Conservation (phyloP, 2,113 vertebrate genomes). For the Morone chrysops region DNA sequence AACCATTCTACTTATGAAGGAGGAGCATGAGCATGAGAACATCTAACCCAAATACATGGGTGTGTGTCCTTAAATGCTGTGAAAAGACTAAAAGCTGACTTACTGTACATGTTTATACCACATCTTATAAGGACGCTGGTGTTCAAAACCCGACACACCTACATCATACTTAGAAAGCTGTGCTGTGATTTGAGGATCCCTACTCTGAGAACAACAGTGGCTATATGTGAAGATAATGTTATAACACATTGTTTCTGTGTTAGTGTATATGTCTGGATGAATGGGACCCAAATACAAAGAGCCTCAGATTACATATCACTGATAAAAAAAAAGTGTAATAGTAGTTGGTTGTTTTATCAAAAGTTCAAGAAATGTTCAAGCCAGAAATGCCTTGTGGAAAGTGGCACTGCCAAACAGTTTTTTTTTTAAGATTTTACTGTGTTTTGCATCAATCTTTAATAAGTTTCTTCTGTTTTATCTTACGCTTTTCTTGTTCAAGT, state of each 20-base stretch:
- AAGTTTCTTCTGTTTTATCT: constrained; percentile 16
- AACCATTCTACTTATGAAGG: constrained; percentile 90
- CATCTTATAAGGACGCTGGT: constrained; percentile 9
- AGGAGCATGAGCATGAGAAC: constrained; percentile 87
- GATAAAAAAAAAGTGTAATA: constrained; percentile 34
- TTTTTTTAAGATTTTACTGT: constrained; percentile 30
- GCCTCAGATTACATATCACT: constrained; percentile 48
- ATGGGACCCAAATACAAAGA: constrained; percentile 36
- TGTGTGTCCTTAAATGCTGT: constrained; percentile 14
- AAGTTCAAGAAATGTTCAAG: constrained; percentile 41
- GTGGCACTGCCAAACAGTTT: constrained; percentile 59
- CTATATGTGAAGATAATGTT: constrained; percentile 35
- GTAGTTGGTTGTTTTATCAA: constrained; percentile 28
- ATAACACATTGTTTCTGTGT: constrained; percentile 25
- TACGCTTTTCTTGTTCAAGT: not conserved
- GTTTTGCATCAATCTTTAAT: constrained; percentile 4
- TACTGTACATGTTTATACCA: constrained; percentile 10
- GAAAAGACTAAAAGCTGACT: constrained; percentile 15
- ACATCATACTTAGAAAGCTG: constrained; percentile 29
- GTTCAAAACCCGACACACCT: constrained; percentile 14
- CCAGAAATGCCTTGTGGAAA: constrained; percentile 74
- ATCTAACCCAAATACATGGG: constrained; percentile 34
- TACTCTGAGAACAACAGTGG: constrained; percentile 54
- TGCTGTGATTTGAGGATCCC: constrained; percentile 31
- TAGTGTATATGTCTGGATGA: constrained; percentile 30